Conservation (phyloP, 2,797 vertebrate genomes). For the Phalanger gymnotis region DNA sequence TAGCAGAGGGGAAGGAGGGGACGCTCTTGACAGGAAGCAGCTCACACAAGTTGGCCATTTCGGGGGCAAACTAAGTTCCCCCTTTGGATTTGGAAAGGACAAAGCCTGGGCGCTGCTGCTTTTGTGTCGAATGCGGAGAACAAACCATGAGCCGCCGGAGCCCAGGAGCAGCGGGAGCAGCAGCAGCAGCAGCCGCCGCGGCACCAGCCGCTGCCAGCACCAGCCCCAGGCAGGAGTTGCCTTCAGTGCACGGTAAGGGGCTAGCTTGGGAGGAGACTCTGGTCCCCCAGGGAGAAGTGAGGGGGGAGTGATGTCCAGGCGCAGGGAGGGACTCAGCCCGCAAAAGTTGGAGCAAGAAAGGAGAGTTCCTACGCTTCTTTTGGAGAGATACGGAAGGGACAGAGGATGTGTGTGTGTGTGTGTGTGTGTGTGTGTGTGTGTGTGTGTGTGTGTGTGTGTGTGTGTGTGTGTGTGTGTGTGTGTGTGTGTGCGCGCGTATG, state of each 20-base stretch:
- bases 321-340: conserved; percentile 39
- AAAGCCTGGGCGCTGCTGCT: conserved; percentile 72
- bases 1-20: conserved; percentile 63
- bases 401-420: conserved; percentile 37
- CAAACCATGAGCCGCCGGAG: conserved; percentile 70
- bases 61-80: conserved; percentile 76
- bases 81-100: conserved; percentile 78
- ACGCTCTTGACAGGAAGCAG: conserved; percentile 73
- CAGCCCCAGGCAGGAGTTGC: conserved; percentile 70
- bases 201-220: conserved; percentile 70
- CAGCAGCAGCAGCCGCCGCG: conserved; percentile 38
- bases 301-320: conserved; percentile 21
- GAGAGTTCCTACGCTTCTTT: conserved; percentile 32
- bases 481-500: conserved; percentile 50
- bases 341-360: conserved; percentile 67
- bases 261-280: conserved; percentile 23
- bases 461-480: conserved; percentile 34
- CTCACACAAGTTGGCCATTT: conserved; percentile 79
- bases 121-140: conserved; percentile 78
- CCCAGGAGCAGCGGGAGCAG: conserved; percentile 63
- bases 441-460: conserved; percentile 42
- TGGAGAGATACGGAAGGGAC: background rate
- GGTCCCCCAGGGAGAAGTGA: conserved; percentile 55
- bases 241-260: conserved; percentile 73
- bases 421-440: conserved; percentile 37